These are phyloP conservation scores for Porphyrio hochstetteri DNA, from an alignment of 2,113 vertebrate genomes.

Conservation along the genomic window DNA sequence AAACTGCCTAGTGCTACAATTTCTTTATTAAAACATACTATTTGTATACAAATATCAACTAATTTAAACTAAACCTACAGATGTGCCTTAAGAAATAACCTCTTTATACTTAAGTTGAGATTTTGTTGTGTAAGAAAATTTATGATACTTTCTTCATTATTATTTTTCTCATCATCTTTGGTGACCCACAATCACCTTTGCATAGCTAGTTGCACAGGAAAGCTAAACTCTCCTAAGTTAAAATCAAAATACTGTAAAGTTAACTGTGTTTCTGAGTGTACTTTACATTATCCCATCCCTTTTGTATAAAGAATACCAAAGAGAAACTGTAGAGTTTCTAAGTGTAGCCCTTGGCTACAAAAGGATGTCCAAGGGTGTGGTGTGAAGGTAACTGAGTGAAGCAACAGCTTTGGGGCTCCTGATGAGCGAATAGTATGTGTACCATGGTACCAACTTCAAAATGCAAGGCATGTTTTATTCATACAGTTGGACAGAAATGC, in stretches of 20 bases:
- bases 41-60: neutral
- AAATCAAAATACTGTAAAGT: neutral
- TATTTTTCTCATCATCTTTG: neutral
- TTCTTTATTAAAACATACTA: neutral
- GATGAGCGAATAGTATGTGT: neutral
- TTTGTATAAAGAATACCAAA: neutral
- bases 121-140: neutral
- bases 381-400: neutral
- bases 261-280: neutral
- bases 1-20: neutral
- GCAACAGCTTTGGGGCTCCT: neutral
- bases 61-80: neutral
- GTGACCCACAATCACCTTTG: neutral
- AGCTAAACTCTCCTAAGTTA: neutral
- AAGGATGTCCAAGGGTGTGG: neutral
- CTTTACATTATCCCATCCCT: neutral
- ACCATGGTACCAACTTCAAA: neutral
- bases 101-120: neutral
- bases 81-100: neutral
- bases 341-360: neutral
- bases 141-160: neutral
- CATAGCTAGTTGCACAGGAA: neutral
- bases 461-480: neutral
- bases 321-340: neutral
- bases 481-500: neutral